Percentiles rank a stretch among this genome's conserved stretches.
phyloP scores from a whole-genome alignment of 2,113 vertebrate genomes.

The Struthidea cinerea region DNA sequence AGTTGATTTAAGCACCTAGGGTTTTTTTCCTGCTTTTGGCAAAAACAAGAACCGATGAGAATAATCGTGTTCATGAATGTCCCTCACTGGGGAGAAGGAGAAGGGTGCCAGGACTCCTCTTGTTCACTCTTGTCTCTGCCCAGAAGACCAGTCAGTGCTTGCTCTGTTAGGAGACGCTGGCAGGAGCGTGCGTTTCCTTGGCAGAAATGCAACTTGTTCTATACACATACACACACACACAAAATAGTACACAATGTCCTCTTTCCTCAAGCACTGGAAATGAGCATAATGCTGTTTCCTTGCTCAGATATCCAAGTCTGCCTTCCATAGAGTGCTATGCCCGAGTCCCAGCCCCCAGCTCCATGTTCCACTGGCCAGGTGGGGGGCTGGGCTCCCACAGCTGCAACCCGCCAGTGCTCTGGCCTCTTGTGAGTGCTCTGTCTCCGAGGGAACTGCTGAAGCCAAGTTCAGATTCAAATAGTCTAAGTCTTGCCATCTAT shows the following conservation, averaged over 20 bases:
- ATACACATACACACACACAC: not conserved
- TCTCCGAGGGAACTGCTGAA: not conserved
- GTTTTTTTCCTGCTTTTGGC: not conserved
- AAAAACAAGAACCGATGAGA: not conserved
- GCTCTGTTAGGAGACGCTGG: not conserved
- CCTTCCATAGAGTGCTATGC: not conserved
- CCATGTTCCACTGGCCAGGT: rapidly evolving
- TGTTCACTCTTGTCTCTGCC: not conserved
- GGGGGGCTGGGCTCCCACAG: not conserved
- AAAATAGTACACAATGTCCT: not conserved
- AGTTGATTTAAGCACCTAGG: not conserved
- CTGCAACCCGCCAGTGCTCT: rapidly evolving
- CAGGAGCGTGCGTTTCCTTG: not conserved
- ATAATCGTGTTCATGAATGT: not conserved
- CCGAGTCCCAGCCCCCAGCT: not conserved
- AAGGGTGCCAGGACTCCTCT: not conserved
- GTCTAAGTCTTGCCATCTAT: not conserved
- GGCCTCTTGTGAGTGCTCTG: rapidly evolving
- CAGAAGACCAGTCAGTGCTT: not conserved
- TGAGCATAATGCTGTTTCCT: not conserved
- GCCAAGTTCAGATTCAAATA: not conserved
- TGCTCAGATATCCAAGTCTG: not conserved
- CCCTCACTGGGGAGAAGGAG: not conserved
- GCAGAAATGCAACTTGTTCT: not conserved
- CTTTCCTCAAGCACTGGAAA: not conserved